phyloP scores from a whole-genome alignment of 2,113 vertebrate species.

The Platichthys flesus region DNA sequence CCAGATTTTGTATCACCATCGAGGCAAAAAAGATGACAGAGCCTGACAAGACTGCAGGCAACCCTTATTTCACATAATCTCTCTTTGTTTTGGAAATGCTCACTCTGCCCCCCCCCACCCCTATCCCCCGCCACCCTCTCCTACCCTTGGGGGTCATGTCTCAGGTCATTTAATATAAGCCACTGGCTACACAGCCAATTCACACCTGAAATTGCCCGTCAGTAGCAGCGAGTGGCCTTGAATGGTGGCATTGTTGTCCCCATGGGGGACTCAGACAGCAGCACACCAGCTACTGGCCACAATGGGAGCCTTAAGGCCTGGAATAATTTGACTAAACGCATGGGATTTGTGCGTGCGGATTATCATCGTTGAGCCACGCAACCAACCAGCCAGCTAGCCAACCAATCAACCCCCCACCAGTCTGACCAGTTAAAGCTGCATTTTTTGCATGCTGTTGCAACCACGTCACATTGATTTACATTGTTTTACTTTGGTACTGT shows the following conservation, averaged over 20 bases:
- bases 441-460: conserved; percentile 43
- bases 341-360: conserved; percentile 76
- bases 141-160: conserved; percentile 63
- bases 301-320: conserved; percentile 77
- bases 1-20: conserved; percentile 45
- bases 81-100: conserved; percentile 42
- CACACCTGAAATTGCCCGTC: conserved; percentile 80
- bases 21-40: conserved; percentile 45
- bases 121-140: conserved; percentile 30
- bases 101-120: conserved; percentile 17
- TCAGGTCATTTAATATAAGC: conserved; percentile 81
- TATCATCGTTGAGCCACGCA: conserved; percentile 74
- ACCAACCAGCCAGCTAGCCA: conserved; percentile 32
- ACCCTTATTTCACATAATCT: conserved; percentile 39
- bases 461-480: conserved; percentile 13
- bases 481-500: conserved; percentile 29
- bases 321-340: conserved; percentile 82
- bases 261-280: conserved; percentile 72
- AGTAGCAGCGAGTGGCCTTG: conserved; percentile 69
- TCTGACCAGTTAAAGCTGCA: conserved; percentile 53
- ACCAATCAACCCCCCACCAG: conserved; percentile 68
- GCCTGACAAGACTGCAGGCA: conserved; percentile 44
- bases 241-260: conserved; percentile 81
- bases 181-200: conserved; percentile 72
- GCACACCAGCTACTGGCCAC: conserved; percentile 65